phyloP scores from a whole-genome alignment of 2,888 invertebrate species.

The Omphaloscelis lunosa region DNA sequence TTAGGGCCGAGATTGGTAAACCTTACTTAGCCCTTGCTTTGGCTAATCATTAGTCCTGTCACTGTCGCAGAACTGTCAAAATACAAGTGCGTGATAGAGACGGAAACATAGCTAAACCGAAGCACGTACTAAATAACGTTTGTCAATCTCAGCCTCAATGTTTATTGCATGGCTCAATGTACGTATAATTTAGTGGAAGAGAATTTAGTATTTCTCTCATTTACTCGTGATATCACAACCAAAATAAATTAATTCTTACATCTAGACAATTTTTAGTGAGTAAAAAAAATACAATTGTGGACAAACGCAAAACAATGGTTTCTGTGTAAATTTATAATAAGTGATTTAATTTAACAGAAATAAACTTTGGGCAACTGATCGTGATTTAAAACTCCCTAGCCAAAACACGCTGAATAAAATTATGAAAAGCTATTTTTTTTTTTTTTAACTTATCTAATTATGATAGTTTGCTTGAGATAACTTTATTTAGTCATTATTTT shows the following conservation, averaged over 20 bases:
- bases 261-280: slow-evolving; percentile 53
- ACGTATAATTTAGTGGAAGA: slow-evolving; percentile 54
- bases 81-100: background rate
- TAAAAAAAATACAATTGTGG: slow-evolving; percentile 54
- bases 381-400: background rate
- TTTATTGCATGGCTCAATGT: background rate
- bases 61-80: background rate
- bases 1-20: background rate
- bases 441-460: background rate
- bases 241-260: slow-evolving; percentile 67
- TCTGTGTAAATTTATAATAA: slow-evolving; percentile 47
- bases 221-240: slow-evolving; percentile 68
- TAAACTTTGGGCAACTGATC: slow-evolving; percentile 8
- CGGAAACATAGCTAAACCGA: background rate
- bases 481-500: slow-evolving; percentile 19
- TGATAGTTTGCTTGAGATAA: slow-evolving; percentile 20
- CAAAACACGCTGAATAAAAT: slow-evolving; percentile 17
- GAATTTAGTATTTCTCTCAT: slow-evolving; percentile 54
- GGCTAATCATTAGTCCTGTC: background rate
- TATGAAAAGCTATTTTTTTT: slow-evolving; percentile 17
- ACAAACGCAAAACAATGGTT: slow-evolving; percentile 53
- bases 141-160: background rate
- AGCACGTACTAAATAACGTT: background rate
- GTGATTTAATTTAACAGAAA: slow-evolving; percentile 15
- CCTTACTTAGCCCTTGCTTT: background rate